Evolutionary conservation across 2,888 invertebrate genomes (phyloP).

Genomic region (Eupeodes latifasciatus): DNA sequence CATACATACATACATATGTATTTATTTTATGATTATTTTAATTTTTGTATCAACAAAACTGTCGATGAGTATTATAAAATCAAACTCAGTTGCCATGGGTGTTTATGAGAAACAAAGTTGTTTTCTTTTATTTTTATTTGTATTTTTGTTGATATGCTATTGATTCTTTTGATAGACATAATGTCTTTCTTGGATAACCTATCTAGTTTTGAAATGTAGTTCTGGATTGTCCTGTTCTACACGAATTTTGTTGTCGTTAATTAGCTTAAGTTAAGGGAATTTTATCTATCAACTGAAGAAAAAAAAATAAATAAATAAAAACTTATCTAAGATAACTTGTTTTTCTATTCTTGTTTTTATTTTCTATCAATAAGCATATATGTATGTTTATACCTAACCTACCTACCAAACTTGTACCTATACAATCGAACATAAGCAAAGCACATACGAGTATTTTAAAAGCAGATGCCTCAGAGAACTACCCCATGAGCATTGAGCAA

Average conservation of each 20-base stretch:
- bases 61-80: not conserved
- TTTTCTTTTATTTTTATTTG: not conserved
- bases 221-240: conserved; percentile 36
- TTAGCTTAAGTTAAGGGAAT: conserved; percentile 35
- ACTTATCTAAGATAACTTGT: not conserved
- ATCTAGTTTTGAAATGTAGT: conserved; percentile 17
- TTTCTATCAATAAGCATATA: not conserved
- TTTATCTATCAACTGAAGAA: not conserved
- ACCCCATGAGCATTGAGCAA: not conserved
- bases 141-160: not conserved
- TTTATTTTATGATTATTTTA: not conserved
- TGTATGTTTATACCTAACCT: not conserved
- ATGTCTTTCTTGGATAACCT: not conserved
- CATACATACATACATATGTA: too few relatives aligned
- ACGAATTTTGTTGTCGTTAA: conserved; percentile 22
- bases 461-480: not conserved
- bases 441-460: not conserved
- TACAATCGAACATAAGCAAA: not conserved
- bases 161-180: conserved; percentile 30
- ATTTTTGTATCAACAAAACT: not conserved
- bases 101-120: not conserved
- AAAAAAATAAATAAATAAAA: not conserved
- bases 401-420: too few relatives aligned
- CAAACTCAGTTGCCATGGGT: conserved; percentile 15
- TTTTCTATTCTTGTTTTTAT: conserved; percentile 15